phyloP scores from a whole-genome alignment of 1,140 invertebrate genomes.

The Episyrphus balteatus region DNA sequence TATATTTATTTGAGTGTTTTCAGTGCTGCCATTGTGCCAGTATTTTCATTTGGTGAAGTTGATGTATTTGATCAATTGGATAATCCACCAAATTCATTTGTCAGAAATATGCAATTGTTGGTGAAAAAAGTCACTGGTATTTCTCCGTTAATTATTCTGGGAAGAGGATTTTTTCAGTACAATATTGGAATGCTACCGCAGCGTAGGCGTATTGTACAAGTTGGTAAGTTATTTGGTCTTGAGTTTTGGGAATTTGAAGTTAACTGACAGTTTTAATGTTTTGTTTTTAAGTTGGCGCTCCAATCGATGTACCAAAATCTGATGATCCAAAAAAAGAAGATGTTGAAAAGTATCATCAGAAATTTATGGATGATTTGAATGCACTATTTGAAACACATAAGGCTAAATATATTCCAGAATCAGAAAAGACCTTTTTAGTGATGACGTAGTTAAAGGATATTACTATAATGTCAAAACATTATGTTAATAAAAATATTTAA shows the following conservation, averaged over 20 bases:
- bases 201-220: slow-evolving; percentile 63
- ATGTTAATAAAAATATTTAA: no score
- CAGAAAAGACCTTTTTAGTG: slow-evolving; percentile 40
- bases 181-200: slow-evolving; percentile 74
- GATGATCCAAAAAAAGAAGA: slow-evolving; percentile 58
- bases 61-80: slow-evolving; percentile 70
- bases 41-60: slow-evolving; percentile 85
- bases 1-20: not conserved
- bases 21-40: slow-evolving; percentile 71
- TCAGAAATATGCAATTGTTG: slow-evolving; percentile 58
- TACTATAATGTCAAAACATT: no score
- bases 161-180: slow-evolving; percentile 83
- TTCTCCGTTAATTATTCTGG: slow-evolving; percentile 67
- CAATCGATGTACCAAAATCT: slow-evolving; percentile 62
- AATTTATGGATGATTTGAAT: slow-evolving; percentile 56
- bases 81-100: slow-evolving; percentile 56
- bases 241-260: no score
- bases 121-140: slow-evolving; percentile 60
- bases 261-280: no score
- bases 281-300: slow-evolving; percentile 64
- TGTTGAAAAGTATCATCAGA: slow-evolving; percentile 61
- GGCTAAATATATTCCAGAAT: slow-evolving; percentile 55
- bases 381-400: slow-evolving; percentile 74
- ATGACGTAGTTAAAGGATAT: no score
- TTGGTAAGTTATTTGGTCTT: slow-evolving; percentile 59